Evolutionary conservation across 2,797 vertebrate species (phyloP).

Genomic region (Pseudocheirus occidentalis): DNA sequence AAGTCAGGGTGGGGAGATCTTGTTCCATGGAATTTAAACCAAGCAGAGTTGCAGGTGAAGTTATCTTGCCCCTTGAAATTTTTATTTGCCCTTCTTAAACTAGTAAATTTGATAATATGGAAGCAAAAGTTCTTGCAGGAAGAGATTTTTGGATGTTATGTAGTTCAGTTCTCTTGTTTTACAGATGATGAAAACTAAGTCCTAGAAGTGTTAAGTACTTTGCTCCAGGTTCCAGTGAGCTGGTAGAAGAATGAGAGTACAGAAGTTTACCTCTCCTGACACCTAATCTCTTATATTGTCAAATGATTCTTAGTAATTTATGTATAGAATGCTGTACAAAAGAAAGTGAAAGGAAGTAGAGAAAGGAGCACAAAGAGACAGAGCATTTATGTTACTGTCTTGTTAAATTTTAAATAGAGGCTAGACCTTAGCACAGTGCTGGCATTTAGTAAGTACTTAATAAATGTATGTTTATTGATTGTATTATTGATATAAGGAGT

Average conservation of each 20-base stretch:
- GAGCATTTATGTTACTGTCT: background rate
- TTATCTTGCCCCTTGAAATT: background rate
- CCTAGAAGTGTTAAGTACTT: background rate
- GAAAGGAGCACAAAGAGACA: background rate
- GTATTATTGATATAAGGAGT: background rate
- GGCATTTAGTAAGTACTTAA: background rate
- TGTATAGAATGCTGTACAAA: background rate
- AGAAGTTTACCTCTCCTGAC: background rate
- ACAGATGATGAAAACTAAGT: background rate
- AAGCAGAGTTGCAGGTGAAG: background rate
- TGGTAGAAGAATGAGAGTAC: background rate
- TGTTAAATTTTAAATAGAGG: background rate
- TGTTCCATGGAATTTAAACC: background rate
- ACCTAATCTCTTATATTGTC: background rate
- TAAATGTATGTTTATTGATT: background rate
- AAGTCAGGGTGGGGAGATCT: background rate
- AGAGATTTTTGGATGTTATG: background rate
- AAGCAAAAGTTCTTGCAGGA: background rate
- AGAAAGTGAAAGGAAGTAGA: background rate
- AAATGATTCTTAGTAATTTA: background rate
- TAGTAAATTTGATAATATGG: background rate
- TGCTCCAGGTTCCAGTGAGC: background rate
- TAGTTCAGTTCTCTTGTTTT: background rate
- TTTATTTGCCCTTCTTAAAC: background rate
- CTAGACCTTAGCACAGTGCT: background rate